Evolutionary conservation across 1,140 invertebrate genomes (phyloP).

Genomic region (Stegodyphus mimosarum): DNA sequence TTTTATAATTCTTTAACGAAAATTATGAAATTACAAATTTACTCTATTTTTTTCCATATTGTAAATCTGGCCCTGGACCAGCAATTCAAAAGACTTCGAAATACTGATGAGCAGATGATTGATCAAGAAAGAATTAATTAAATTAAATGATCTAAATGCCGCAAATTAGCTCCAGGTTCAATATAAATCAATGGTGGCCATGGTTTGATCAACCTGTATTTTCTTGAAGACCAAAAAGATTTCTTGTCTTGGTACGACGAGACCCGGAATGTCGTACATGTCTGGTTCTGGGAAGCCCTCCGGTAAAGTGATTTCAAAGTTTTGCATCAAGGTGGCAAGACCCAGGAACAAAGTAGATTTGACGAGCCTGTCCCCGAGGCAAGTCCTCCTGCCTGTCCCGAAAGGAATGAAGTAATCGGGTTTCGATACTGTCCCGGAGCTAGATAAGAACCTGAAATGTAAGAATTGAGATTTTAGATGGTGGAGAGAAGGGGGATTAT

Average conservation of each 20-base stretch:
- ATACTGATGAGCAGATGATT: neutral
- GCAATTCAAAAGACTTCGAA: neutral
- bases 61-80: neutral
- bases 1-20: too few species aligned
- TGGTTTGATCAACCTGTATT: neutral
- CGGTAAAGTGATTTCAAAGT: conserved; percentile 76
- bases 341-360: conserved; percentile 80
- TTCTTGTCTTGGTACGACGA: conserved; percentile 43
- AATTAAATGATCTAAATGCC: too few species aligned
- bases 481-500: neutral
- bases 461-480: neutral
- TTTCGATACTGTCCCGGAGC: conserved; percentile 69
- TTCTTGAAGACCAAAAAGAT: conserved; percentile 45
- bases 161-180: too few species aligned
- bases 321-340: conserved; percentile 79
- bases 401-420: conserved; percentile 83
- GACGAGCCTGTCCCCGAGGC: conserved; percentile 87
- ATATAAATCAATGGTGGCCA: neutral
- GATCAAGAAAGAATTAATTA: neutral
- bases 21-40: neutral
- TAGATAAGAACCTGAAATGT: conserved; percentile 65
- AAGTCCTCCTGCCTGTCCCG: conserved; percentile 84
- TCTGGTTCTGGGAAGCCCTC: conserved; percentile 30
- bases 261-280: conserved; percentile 51
- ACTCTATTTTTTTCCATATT: neutral